Percentiles rank a stretch among this genome's conserved stretches.
Evolutionary conservation across 2,113 vertebrate genomes (phyloP).

Genomic region (Scophthalmus maximus): DNA sequence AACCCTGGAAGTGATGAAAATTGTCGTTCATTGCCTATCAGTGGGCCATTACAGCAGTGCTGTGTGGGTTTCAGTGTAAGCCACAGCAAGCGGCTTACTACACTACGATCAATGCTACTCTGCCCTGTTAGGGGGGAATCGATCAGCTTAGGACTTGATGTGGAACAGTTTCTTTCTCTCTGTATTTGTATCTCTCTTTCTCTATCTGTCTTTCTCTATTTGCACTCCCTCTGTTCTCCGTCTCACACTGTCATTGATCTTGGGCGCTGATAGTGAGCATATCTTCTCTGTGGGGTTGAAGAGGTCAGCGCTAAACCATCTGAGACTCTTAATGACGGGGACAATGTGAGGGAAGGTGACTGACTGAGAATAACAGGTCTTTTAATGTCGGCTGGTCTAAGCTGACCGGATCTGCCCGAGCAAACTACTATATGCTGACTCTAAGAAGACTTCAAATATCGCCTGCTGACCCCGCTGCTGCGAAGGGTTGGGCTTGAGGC

Average conservation of each 20-base stretch:
- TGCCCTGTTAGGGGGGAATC: slow-evolving; percentile 75
- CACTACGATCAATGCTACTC: slow-evolving; percentile 77
- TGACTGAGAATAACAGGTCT: slow-evolving; percentile 16
- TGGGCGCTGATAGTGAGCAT: slow-evolving; percentile 41
- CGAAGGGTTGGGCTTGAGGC: slow-evolving; percentile 18
- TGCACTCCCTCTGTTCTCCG: slow-evolving; percentile 43
- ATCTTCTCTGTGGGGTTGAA: slow-evolving; percentile 40
- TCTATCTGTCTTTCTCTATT: slow-evolving; percentile 55
- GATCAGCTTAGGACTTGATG: slow-evolving; percentile 75
- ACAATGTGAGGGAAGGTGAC: slow-evolving; percentile 9
- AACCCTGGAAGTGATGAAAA: slow-evolving; percentile 11
- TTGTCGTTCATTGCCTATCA: slow-evolving; percentile 30
- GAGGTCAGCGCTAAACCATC: slow-evolving; percentile 44
- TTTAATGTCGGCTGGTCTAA: slow-evolving; percentile 18
- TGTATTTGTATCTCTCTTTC: slow-evolving; percentile 40
- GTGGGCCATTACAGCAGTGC: slow-evolving; percentile 38
- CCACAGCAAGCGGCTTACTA: slow-evolving; percentile 77
- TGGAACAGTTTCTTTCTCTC: slow-evolving; percentile 68
- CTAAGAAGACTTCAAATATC: slow-evolving; percentile 30
- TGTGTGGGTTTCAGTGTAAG: slow-evolving; percentile 64
- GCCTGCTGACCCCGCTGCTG: slow-evolving; percentile 16
- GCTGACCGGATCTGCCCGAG: slow-evolving; percentile 19
- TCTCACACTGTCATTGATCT: slow-evolving; percentile 64
- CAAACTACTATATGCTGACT: neutral
- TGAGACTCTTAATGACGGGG: slow-evolving; percentile 52